Conservation (phyloP, 2,113 vertebrate genomes). For the Melanerpes formicivorus region DNA sequence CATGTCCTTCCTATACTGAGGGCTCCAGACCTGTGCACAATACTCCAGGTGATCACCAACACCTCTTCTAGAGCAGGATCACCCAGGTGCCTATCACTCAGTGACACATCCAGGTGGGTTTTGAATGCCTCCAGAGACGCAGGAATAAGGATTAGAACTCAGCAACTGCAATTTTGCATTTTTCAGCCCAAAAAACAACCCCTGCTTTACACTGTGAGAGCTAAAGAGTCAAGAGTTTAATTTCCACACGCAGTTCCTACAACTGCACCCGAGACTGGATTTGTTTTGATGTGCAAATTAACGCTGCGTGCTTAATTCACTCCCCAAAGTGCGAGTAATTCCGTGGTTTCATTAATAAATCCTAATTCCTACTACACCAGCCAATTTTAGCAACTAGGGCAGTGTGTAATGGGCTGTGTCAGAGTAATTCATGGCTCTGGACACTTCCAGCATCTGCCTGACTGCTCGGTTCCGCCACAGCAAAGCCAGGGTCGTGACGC, state of each 20-base stretch:
- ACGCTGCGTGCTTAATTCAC: not conserved
- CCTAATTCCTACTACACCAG: not conserved
- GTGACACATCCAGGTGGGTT: no score
- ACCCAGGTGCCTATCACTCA: no score
- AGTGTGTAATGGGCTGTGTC: not conserved
- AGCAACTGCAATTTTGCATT: not conserved
- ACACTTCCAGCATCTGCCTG: not conserved
- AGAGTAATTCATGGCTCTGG: not conserved
- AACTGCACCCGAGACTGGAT: not conserved
- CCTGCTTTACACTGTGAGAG: not conserved
- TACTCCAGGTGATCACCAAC: no score
- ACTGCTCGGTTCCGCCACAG: not conserved
- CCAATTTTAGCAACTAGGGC: conserved; percentile 37
- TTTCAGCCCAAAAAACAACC: not conserved
- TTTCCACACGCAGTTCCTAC: not conserved
- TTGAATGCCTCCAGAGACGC: no score
- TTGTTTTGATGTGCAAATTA: conserved; percentile 58
- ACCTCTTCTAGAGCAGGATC: no score
- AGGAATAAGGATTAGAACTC: not conserved
- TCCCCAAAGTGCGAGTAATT: not conserved
- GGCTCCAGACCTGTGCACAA: no score
- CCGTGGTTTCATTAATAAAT: conserved; percentile 52
- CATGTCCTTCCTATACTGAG: no score
- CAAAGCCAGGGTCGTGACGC: fast-evolving
- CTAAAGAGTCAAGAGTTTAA: not conserved